Evolutionary conservation across 2,113 vertebrate species (phyloP), one percentile per base, ranked within the genome.

Genomic region (Talpa occidentalis): DNA sequence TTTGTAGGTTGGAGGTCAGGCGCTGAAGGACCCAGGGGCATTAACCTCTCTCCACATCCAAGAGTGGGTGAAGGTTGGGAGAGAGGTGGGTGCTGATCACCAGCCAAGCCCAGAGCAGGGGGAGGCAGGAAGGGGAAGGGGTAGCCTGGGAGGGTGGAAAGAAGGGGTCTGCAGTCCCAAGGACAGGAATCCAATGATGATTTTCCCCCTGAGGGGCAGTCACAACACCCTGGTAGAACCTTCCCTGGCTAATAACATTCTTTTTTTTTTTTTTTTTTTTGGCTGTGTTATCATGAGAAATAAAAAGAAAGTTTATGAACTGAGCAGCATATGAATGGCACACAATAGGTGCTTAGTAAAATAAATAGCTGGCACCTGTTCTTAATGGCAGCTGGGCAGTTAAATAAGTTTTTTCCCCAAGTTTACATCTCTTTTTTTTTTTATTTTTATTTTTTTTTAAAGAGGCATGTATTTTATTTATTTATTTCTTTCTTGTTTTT

Each of bases 121-220:
- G 22, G 17, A 26, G 37, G 49, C 17, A 22, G 47, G 92, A 40
- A 32, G 40, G 32, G 10, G 32, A 44, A 32, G 70, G 30, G 56
- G 60, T 67, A 28, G 64, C 15, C 35, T 44, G 8, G 2, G 11
- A 11, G 9, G 4, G 10, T 21, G 47, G 26, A 10, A 30, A 16
- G 40, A 22, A 8, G 0, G 10, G 42, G 24, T 15, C 40, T 0
- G 0, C 17, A 0, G 69, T 37, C 37, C 30, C 47, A 30, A 62
- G 70, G 47, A 56, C 70, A 32, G 42, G 35, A 16, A 2, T 56
- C 62, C 5, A 16, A 19, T 6, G 44, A 60, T 4, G 11, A 5
- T 3, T 21, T 22, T 88, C 37, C 60, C 56, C 28, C 35, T 10
- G 30, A 35, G 24, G 32, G 21, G 19, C 47, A 24, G 79, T 49